A percentile compares a stretch with the other conserved stretches of the same genome.
These are phyloP conservation scores for Nomada fucata DNA, from an alignment of 2,888 invertebrate species.

Conservation along the genomic window DNA sequence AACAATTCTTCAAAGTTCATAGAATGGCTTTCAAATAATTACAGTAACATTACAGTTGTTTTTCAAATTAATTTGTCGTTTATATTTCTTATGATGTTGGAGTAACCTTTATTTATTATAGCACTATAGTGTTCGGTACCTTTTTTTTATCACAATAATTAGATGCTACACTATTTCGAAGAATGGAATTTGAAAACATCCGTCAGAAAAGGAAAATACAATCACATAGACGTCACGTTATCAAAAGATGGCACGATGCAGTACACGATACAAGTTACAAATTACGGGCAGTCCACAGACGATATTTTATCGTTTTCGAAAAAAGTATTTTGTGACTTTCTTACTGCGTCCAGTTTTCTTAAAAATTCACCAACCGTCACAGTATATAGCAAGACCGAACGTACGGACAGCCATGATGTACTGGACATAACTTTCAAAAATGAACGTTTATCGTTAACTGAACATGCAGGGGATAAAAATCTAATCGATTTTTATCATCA, in stretches of 20 bases:
- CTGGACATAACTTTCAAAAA: constrained; percentile 15
- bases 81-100: too few relatives aligned
- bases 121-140: not conserved
- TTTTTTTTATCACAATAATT: not conserved
- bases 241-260: constrained; percentile 1
- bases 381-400: constrained; percentile 22
- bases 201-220: constrained; percentile 22
- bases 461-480: constrained; percentile 2
- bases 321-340: constrained; percentile 35
- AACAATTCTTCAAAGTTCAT: not conserved
- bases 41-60: not conserved
- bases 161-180: constrained; percentile 46
- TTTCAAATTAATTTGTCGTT: not conserved
- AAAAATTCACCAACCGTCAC: constrained; percentile 30
- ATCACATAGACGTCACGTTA: constrained; percentile 41
- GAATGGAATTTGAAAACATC: constrained; percentile 32
- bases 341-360: not conserved
- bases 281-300: constrained; percentile 27
- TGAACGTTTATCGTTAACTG: constrained; percentile 9
- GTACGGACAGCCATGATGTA: constrained; percentile 4
- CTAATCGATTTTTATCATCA: constrained; percentile 28
- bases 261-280: constrained; percentile 30
- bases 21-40: not conserved
- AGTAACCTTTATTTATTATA: not conserved
- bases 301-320: constrained; percentile 43